Percentiles rank a stretch among this genome's conserved stretches.
Conservation (phyloP, 2,888 invertebrate species). For the Morpho achilles region DNA sequence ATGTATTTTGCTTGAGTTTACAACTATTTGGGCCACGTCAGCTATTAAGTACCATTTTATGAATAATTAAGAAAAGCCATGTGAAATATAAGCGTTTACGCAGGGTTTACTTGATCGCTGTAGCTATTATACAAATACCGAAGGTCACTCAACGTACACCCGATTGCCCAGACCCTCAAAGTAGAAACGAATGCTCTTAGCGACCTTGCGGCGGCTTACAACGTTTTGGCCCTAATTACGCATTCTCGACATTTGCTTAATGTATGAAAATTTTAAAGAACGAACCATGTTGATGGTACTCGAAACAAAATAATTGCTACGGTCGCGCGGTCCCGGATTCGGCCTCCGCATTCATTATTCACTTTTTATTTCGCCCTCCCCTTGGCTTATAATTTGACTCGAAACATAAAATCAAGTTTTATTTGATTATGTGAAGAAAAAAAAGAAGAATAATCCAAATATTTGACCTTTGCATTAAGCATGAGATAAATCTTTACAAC, state of each 20-base stretch:
- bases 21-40: not conserved
- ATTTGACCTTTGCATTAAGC: constrained; percentile 66
- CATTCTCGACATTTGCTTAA: constrained; percentile 76
- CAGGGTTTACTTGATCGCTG: not conserved
- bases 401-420: constrained; percentile 79
- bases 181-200: constrained; percentile 51
- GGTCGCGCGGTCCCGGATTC: constrained; percentile 72
- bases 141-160: constrained; percentile 38
- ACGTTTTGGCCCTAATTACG: constrained; percentile 73
- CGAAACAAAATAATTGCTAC: constrained; percentile 78
- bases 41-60: not conserved
- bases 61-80: not conserved
- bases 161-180: constrained; percentile 52
- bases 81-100: not conserved
- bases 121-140: constrained; percentile 15
- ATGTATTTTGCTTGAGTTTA: too few species aligned
- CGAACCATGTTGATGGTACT: constrained; percentile 77
- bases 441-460: constrained; percentile 55
- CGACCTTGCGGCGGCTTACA: constrained; percentile 57
- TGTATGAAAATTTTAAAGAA: constrained; percentile 78
- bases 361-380: constrained; percentile 76
- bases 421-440: constrained; percentile 72
- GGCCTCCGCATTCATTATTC: constrained; percentile 77
- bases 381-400: constrained; percentile 77
- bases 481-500: constrained; percentile 50